phyloP scores from a whole-genome alignment of 2,113 vertebrate species.

The Vanacampus margaritifer region DNA sequence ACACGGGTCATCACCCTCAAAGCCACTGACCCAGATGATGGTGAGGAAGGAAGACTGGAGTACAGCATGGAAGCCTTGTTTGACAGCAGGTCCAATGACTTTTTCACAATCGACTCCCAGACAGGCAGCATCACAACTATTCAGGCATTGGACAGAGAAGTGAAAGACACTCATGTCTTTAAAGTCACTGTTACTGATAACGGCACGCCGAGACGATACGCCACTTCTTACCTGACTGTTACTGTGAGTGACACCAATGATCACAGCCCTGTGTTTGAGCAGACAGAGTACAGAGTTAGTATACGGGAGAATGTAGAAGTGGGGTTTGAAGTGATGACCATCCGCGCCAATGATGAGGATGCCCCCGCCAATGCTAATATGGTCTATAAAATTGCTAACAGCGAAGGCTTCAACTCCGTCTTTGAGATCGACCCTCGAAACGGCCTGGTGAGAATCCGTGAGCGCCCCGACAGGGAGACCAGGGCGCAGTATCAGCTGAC shows the following conservation, averaged over 20 bases:
- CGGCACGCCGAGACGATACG: constrained; percentile 76
- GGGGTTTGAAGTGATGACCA: constrained; percentile 91
- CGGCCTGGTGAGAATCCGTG: constrained; percentile 85
- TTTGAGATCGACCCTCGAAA: constrained; percentile 89
- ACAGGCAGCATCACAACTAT: constrained; percentile 82
- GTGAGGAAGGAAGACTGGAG: constrained; percentile 83
- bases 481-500: constrained; percentile 81
- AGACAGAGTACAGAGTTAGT: constrained; percentile 82
- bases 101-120: constrained; percentile 82
- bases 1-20: constrained; percentile 85
- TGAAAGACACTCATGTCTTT: constrained; percentile 91
- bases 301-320: constrained; percentile 92
- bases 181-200: constrained; percentile 84
- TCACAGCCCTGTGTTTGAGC: constrained; percentile 87
- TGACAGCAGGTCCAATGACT: constrained; percentile 85
- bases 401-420: constrained; percentile 68
- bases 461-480: constrained; percentile 83
- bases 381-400: constrained; percentile 86
- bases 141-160: constrained; percentile 86
- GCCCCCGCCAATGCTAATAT: constrained; percentile 92
- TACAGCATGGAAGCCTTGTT: constrained; percentile 92
- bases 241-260: constrained; percentile 94
- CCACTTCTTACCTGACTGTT: constrained; percentile 83
- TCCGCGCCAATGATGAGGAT: constrained; percentile 88
- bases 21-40: constrained; percentile 84